Evolutionary conservation across 2,113 vertebrate species (phyloP), one percentile per base, ranked within the genome.

Genomic region (Petromus typicus): DNA sequence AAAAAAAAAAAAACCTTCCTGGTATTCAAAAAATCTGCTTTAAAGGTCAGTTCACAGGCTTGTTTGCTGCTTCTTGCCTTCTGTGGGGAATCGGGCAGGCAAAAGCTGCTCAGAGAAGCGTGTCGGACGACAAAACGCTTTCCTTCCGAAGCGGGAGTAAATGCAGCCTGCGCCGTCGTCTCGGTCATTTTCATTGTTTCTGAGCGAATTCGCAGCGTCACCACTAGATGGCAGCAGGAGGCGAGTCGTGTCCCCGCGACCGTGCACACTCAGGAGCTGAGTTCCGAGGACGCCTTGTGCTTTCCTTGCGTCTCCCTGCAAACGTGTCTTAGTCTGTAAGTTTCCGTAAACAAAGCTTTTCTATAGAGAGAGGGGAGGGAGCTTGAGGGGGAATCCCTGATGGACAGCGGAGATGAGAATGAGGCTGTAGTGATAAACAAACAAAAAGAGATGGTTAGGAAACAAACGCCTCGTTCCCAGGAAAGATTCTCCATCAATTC

Each of bases 211-310:
- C 27, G 54, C 64, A 30, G 73, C 11, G 56, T 86, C 45, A 84
- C 95, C 97, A 97, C 80, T 95, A 97, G 97, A 92, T 97, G 97
- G 94, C 97, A 85, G 23, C 76, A 80, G 45, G 57, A 80, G 63
- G 79, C 85, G 84, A 93, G 54, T 79, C 93, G 79, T 86, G 76
- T 66, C 67, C n/a, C n/a, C n/a, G n/a, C n/a, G n/a, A n/a, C n/a
- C n/a, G n/a, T n/a, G 3, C 14, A 43, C 7, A 20, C 20, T 57
- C 30, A 14, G 32, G 5, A n/a, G 32, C 14, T 34, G 32, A 14
- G 32, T 66, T 59, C 63, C 30, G 16, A 34, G 48, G 48, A 10
- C 48, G 48, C 48, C 48, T 51, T 34, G 32, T 14, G 63, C 63
- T 34, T 64, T 30, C 71, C 37, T 34, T 82, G 37, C 86, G 64